Evolutionary conservation across 2,113 vertebrate species (phyloP), one percentile per base, ranked within the genome.

Genomic region (Hemicordylus capensis): DNA sequence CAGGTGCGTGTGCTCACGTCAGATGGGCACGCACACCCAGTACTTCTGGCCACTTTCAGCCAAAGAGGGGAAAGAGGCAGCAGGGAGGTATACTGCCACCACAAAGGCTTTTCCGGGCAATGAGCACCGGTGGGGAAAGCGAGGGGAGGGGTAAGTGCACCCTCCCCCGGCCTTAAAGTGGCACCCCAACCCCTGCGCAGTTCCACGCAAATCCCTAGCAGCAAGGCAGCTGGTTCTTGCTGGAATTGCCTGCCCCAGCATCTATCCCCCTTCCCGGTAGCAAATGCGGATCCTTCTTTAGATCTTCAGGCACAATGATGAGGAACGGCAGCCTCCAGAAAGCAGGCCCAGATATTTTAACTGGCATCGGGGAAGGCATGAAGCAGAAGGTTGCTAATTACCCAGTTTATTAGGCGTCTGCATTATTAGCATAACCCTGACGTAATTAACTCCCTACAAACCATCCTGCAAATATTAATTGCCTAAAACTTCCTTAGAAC

Each of bases 381-480:
- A 93, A 93, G 76, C 4, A 93, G 91, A 58, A 89, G 39, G 85
- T 58, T 22, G 76, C 90, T 94, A 94, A 95, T 95, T 92, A 94
- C 19, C 85, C 92, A 75, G 67, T 87, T 94, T 92, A 95, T 94
- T 93, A 93, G 90, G 83, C 59, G 87, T 69, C 91, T 39, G 0
- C 87, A 1, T 91, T 92, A 93, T 93, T 94, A 94, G 88, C 93
- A 93, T 92, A 93, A 93, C 92, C 91, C 93, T 89, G 90, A 64
- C 0, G 39, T 92, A 92, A 93, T 94, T 91, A 94, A 92, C 88
- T 87, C 74, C 87, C 74, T 88, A 90, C 93, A 83, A 93, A 93
- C 86, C 88, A 89, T 84, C 87, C 87, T 77, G 12, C 92, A 92
- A 94, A 94, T 93, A 95, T 94, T 92, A 94, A 95, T 94, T 92